phyloP scores from a whole-genome alignment of 2,113 vertebrate species.

The Chloroceryle aenea region DNA sequence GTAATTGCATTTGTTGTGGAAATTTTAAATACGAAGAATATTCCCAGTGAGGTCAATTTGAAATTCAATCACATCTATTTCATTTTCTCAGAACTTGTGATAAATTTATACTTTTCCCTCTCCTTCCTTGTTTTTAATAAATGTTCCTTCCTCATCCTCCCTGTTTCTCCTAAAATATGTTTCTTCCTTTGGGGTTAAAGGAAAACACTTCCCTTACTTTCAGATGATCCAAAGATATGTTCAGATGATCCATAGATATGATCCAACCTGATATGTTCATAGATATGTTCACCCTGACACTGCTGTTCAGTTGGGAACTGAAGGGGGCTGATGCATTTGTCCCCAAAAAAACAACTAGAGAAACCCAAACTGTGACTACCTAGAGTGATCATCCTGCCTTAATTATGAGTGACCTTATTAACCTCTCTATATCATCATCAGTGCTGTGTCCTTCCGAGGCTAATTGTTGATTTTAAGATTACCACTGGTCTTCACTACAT shows the following conservation, averaged over 20 bases:
- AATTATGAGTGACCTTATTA: slow-evolving; percentile 1
- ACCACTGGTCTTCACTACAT: not conserved
- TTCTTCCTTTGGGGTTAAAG: not conserved
- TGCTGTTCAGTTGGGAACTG: not conserved
- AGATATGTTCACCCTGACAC: not conserved
- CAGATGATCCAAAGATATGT: not conserved
- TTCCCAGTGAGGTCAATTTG: not conserved
- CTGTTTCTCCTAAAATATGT: not conserved
- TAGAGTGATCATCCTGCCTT: not conserved
- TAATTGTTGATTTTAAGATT: slow-evolving; percentile 33
- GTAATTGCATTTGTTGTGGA: not conserved
- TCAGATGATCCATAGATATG: not conserved
- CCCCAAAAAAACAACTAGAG: not conserved
- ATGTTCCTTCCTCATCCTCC: not conserved
- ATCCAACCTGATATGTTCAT: not conserved
- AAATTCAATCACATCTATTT: not conserved
- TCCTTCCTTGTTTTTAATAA: not conserved
- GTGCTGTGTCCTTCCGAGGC: not conserved
- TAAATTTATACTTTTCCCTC: not conserved
- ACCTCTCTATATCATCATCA: not conserved
- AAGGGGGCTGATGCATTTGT: not conserved
- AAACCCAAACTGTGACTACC: not conserved
- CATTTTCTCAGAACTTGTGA: not conserved
- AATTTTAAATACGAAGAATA: not conserved
- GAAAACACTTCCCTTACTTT: not conserved